Evolutionary conservation across 1,140 invertebrate species (phyloP).

Genomic region (Heliconius nattereri): DNA sequence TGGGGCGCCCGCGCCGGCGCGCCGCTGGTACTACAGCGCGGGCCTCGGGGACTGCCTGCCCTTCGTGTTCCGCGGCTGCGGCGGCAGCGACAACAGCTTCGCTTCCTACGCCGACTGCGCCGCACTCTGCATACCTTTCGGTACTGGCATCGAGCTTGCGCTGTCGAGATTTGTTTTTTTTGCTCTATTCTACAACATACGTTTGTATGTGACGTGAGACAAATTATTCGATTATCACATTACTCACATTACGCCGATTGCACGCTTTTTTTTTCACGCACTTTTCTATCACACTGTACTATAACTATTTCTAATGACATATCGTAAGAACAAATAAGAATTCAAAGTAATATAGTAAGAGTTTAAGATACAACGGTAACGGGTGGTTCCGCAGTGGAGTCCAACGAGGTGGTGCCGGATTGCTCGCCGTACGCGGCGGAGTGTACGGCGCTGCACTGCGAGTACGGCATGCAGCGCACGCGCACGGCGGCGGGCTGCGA

Average conservation of each 20-base stretch:
- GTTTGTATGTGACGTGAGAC: no score
- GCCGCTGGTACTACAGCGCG: slow-evolving; percentile 65
- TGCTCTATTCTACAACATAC: neutral
- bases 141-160: slow-evolving; percentile 40
- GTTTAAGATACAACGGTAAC: neutral
- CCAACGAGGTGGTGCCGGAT: slow-evolving; percentile 51
- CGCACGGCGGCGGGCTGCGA: slow-evolving; percentile 85
- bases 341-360: neutral
- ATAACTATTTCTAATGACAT: neutral
- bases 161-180: slow-evolving; percentile 1
- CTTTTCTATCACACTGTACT: neutral
- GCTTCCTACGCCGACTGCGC: slow-evolving; percentile 86
- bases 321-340: neutral
- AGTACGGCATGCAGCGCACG: slow-evolving; percentile 88
- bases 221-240: neutral
- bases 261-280: neutral
- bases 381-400: slow-evolving; percentile 11
- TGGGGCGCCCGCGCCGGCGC: slow-evolving; percentile 31
- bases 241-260: neutral
- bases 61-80: slow-evolving; percentile 93
- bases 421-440: slow-evolving; percentile 83
- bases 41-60: slow-evolving; percentile 80
- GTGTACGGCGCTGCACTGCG: slow-evolving; percentile 85
- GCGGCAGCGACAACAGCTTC: slow-evolving; percentile 93
- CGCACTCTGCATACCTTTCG: slow-evolving; percentile 81